These are phyloP conservation scores for Molorchus minor DNA, from an alignment of 2,888 invertebrate genomes.

Conservation along the genomic window DNA sequence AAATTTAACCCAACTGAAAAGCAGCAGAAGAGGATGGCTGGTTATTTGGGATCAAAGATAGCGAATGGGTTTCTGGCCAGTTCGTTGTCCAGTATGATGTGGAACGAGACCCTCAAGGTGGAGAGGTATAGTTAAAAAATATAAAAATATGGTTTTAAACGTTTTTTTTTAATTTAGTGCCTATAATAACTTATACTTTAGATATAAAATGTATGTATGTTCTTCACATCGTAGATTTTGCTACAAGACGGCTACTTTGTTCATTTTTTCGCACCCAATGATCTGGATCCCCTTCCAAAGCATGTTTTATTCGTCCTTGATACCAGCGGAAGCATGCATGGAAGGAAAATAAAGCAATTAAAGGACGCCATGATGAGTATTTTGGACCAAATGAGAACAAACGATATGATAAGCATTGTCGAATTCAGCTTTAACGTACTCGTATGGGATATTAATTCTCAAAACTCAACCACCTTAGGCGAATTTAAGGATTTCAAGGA, in stretches of 20 bases:
- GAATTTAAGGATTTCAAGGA: slow-evolving; percentile 45
- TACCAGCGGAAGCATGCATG: slow-evolving; percentile 65
- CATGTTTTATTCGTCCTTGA: slow-evolving; percentile 66
- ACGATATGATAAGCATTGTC: slow-evolving; percentile 74
- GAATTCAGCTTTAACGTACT: slow-evolving; percentile 67
- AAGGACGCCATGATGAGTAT: slow-evolving; percentile 70
- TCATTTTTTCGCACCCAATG: slow-evolving; percentile 64
- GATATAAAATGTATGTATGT: not conserved
- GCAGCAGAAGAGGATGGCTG: slow-evolving; percentile 66
- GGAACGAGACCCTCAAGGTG: slow-evolving; percentile 67
- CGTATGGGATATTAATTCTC: slow-evolving; percentile 66
- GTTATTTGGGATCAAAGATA: slow-evolving; percentile 55
- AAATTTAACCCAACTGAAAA: slow-evolving; percentile 68
- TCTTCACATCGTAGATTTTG: slow-evolving; percentile 24
- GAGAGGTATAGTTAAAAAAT: slow-evolving; percentile 64
- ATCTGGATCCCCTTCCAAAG: slow-evolving; percentile 57
- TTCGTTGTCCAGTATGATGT: slow-evolving; percentile 78
- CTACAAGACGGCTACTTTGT: slow-evolving; percentile 62
- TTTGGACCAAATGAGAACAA: slow-evolving; percentile 67
- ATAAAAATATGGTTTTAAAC: not conserved
- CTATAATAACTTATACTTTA: not conserved
- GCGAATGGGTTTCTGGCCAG: slow-evolving; percentile 68
- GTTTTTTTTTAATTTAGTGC: not conserved
- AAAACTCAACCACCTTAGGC: slow-evolving; percentile 40
- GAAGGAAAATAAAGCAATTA: slow-evolving; percentile 61